Evolutionary conservation across 2,888 invertebrate species (phyloP), one percentile per base, ranked within the genome.

Genomic region (Torymus texanus): DNA sequence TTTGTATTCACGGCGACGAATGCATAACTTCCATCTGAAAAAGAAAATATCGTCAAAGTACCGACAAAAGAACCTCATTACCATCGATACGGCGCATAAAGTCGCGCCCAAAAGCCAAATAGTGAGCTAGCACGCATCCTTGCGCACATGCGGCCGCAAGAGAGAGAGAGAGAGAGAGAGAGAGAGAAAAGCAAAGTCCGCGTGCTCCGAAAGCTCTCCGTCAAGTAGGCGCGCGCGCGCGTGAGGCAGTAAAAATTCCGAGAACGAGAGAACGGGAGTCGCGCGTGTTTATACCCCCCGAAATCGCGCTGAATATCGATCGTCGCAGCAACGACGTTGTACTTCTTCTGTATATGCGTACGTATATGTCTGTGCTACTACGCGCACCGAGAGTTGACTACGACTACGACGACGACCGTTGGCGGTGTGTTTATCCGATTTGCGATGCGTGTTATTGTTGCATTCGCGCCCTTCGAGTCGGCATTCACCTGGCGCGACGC

Each of bases 361-460:
- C 50, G n/a, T 58, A 12, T 61, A 21, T 41, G 50, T 14, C 2
- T 14, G 29, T 24, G 21, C 2, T 16, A 12, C 5, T 53, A 29
- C 63, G 63, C 11, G 53, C 53, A 29, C 13, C 41, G 41, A 41
- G 41, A 5, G 21, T 21, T 21, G 21, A 21, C 21, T 21, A 21
- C 2, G 41, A 41, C 29, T 3, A 29, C 4, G 4, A 29, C 41
- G 10, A 41, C 41, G 41, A 41, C 41, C 41, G 41, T 41, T 41
- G 41, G 8, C 8, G 41, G 41, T 41, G 8, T 41, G 41, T 41
- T 41, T 41, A 41, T 41, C 12, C 50, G 63, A 16, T 21, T 50
- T 58, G 74, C 41, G 67, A 10, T 61, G 21, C 29, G 11, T 75
- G 71, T 73, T 80, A 58, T 80, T 72, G 72, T 76, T 80, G 79